Evolutionary conservation across 1,140 invertebrate species (phyloP), one percentile per base, ranked within the genome.

Genomic region (Drosophila saltans): DNA sequence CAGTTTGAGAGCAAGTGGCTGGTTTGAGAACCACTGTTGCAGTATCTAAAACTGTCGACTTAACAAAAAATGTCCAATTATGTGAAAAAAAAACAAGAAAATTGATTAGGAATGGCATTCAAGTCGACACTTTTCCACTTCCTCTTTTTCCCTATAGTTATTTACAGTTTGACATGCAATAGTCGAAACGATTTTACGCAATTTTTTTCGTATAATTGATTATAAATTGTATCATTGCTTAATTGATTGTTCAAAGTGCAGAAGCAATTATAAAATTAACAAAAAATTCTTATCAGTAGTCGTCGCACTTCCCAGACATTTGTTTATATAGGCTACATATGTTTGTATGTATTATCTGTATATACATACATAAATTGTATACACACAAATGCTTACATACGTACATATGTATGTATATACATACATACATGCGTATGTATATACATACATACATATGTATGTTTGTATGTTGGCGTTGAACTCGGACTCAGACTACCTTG

Each of bases 191-290:
- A 40, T 30, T 40, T 48, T 63, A 30, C 24, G 43, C 16, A 39
- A 56, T 64, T 48, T 24, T 41, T 55, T 5, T 21, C 28, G 9
- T 24, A 10, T 24, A 52, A 52, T 52, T 52, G 45, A 10, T 52
- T 52, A 26, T 10, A 52, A 52, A 26, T 52, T 52, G 45, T 52
- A 26, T 52, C 24, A 26, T 26, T 52, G 45, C 30, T 64, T 70
- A 60, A 55, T 76, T 16, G 61, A 28, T 40, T 33, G 74, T 70
- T n/a, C 74, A 78, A 78, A 78, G 75, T 77, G 48, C 74, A 52
- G 21, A 78, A 66, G 33, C 45, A 59, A 65, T 39, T 56, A 70
- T 58, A 59, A 24, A 56, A 71, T 69, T 58, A 77, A 71, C 71
- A 40, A 57, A 60, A 41, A 11, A 33, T 26, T 48, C 16, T 69